Evolutionary conservation across 2,797 vertebrate species (phyloP).

Genomic region (Pseudochromis fuscus): DNA sequence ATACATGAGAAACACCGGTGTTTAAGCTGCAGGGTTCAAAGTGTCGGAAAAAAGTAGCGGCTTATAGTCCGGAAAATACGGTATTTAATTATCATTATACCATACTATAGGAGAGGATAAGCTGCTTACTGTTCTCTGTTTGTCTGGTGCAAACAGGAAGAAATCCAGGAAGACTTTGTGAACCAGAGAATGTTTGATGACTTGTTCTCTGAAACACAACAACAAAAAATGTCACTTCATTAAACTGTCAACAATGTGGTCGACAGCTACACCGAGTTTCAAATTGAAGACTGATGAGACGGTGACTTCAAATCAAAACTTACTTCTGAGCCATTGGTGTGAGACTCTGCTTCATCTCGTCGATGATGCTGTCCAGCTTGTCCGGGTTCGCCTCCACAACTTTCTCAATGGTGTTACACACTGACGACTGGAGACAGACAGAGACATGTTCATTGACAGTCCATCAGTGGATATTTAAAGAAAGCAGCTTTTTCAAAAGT

Average conservation of each 20-base stretch:
- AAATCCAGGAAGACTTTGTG: conserved; percentile 98
- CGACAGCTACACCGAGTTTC: too few species aligned
- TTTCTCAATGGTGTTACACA: conserved; percentile 89
- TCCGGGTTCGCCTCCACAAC: conserved; percentile 88
- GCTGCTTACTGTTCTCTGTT: conserved; percentile 90
- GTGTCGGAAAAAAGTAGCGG: too few species aligned
- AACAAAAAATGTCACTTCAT: neutral
- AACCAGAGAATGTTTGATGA: conserved; percentile 96
- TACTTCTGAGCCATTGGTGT: conserved; percentile 96
- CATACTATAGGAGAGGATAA: neutral
- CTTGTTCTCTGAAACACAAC: conserved; percentile 89
- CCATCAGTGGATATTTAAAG: too few species aligned
- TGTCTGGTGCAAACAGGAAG: conserved; percentile 87
- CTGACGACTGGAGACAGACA: conserved; percentile 81
- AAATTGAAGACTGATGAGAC: too few species aligned
- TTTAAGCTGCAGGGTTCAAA: too few species aligned
- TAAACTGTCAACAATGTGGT: too few species aligned
- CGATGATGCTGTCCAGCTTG: conserved; percentile 89
- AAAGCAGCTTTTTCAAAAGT: too few species aligned
- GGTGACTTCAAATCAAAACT: too few species aligned
- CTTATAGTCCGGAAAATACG: too few species aligned
- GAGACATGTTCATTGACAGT: neutral
- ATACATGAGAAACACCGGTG: too few species aligned
- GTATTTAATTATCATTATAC: too few species aligned
- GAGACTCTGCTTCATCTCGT: conserved; percentile 96